Evolutionary conservation across 2,113 vertebrate species (phyloP).

Genomic region (Stigmatopora nigra): DNA sequence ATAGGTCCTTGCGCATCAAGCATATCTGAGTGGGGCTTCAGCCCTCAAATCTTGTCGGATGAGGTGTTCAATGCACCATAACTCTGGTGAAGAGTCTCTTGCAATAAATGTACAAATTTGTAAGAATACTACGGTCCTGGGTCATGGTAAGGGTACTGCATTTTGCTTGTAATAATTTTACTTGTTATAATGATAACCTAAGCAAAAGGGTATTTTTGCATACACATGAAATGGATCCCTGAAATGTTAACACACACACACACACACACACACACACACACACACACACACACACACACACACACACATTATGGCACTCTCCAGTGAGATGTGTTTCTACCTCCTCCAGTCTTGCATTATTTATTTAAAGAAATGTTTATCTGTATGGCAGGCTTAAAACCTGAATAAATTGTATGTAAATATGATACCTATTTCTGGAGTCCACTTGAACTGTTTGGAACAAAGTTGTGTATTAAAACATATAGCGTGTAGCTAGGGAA

Average conservation of each 20-base stretch:
- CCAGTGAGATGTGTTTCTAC: slow-evolving; percentile 65
- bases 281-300: slow-evolving; percentile 12
- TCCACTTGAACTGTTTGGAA: slow-evolving; percentile 53
- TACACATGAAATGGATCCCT: slow-evolving; percentile 35
- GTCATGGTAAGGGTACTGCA: slow-evolving; percentile 9
- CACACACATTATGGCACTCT: slow-evolving; percentile 25
- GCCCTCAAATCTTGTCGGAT: slow-evolving; percentile 29
- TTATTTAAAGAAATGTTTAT: slow-evolving; percentile 58
- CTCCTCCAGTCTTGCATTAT: slow-evolving; percentile 52
- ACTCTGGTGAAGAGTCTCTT: slow-evolving; percentile 39
- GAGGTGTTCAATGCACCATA: slow-evolving; percentile 34
- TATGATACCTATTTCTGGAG: slow-evolving; percentile 57
- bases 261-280: slow-evolving; percentile 15
- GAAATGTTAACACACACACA: slow-evolving; percentile 23
- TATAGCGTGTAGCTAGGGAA: slow-evolving; percentile 39
- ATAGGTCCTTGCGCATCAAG: slow-evolving; percentile 9
- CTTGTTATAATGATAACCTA: slow-evolving; percentile 33
- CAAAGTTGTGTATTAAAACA: slow-evolving; percentile 62
- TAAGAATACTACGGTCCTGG: neutral
- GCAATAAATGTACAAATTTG: slow-evolving; percentile 47
- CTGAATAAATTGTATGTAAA: slow-evolving; percentile 54
- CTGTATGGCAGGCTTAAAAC: slow-evolving; percentile 56
- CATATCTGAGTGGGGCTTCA: slow-evolving; percentile 24
- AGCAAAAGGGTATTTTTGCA: slow-evolving; percentile 43
- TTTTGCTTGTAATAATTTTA: slow-evolving; percentile 24